Conservation (phyloP, 1,140 invertebrate species). For the Nylanderia fulva region DNA sequence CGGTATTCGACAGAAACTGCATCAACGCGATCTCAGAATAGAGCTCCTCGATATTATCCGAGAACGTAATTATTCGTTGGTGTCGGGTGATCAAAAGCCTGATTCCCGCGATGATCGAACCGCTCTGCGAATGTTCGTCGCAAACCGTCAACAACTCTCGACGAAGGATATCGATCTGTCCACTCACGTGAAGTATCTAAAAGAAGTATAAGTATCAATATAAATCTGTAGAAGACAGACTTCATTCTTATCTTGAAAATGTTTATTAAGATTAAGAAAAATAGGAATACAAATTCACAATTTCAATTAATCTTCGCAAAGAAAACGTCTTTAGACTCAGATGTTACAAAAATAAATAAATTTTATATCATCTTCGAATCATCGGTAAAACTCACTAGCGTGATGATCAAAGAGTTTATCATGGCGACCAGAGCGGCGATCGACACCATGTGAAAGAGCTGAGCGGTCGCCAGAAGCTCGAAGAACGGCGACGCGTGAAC, state of each 20-base stretch:
- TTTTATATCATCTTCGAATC: background rate
- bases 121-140: background rate
- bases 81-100: conserved; percentile 30
- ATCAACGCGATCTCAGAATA: conserved; percentile 62
- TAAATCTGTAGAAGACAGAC: background rate
- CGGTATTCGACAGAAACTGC: conserved; percentile 59
- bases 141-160: background rate
- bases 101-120: conserved; percentile 3
- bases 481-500: conserved; percentile 35
- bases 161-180: conserved; percentile 66
- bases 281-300: background rate
- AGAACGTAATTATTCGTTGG: conserved; percentile 55
- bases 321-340: background rate
- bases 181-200: conserved; percentile 63
- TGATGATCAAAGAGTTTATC: conserved; percentile 48
- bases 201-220: background rate
- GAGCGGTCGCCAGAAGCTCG: conserved; percentile 31
- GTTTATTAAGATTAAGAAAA: background rate
- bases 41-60: conserved; percentile 54
- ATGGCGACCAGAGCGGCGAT: background rate
- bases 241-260: background rate
- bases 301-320: background rate
- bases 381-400: conserved; percentile 44
- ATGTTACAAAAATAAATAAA: too few relatives aligned
- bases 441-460: conserved; percentile 30